Percentiles rank a stretch among this genome's conserved stretches.
phyloP scores from a whole-genome alignment of 2,797 vertebrate species.

The Acrossocheilus wenchowensis region DNA sequence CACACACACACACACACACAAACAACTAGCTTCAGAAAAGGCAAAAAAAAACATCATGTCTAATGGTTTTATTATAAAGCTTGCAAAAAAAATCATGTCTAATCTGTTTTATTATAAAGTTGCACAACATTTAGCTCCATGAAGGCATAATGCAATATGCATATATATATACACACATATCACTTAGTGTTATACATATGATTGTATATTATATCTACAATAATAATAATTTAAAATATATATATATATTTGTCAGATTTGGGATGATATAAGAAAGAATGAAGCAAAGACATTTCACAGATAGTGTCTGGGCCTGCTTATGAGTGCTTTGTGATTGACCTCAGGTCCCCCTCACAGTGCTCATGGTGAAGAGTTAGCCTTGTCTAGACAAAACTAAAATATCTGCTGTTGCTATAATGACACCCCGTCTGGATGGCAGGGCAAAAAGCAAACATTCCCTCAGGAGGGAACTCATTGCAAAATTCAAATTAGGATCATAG shows the following conservation, averaged over 20 bases:
- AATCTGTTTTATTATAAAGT: background rate
- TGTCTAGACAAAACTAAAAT: constrained; percentile 76
- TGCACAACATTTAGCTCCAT: background rate
- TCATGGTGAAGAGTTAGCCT: constrained; percentile 62
- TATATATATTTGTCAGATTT: background rate
- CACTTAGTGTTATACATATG: background rate
- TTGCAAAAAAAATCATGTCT: background rate
- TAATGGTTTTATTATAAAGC: background rate
- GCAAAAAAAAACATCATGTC: no score
- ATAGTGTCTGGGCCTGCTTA: background rate
- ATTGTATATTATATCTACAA: no score
- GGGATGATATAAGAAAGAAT: background rate
- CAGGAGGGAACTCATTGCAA: constrained; percentile 37
- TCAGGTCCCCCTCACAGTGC: constrained; percentile 54
- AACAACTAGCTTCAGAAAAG: constrained; percentile 37
- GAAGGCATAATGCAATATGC: background rate
- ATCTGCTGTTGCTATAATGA: constrained; percentile 71
- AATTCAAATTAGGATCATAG: constrained; percentile 30
- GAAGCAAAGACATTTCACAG: background rate
- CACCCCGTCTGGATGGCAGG: constrained; percentile 60
- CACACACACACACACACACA: background rate
- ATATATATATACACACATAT: background rate
- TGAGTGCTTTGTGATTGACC: constrained; percentile 42
- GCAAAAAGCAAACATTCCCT: constrained; percentile 61
- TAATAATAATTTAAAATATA: no score